These are phyloP conservation scores for Rhabditoides inermis DNA, from an alignment of 2,888 invertebrate species.

Conservation along the genomic window DNA sequence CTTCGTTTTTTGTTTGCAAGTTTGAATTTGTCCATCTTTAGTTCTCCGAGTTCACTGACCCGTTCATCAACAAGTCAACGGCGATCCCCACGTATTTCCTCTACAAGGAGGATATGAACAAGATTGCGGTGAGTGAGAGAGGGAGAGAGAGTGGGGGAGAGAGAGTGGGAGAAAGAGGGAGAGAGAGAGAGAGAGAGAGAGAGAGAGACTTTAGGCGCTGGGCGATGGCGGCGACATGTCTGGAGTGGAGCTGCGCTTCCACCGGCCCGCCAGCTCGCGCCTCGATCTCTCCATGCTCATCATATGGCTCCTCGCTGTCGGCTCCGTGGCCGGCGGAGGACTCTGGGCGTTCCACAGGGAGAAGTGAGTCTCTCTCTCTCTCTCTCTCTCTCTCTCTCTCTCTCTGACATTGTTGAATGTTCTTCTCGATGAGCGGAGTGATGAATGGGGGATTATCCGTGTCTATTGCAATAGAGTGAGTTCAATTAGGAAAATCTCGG, in stretches of 20 bases:
- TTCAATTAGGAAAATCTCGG: no score
- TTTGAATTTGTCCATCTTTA: constrained; percentile 6
- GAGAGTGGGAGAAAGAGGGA: no score
- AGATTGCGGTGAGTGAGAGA: constrained; percentile 17
- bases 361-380: constrained; percentile 8
- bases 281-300: constrained; percentile 36
- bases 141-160: no score
- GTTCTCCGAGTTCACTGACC: constrained; percentile 43
- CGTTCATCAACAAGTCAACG: constrained; percentile 22
- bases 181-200: no score
- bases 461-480: constrained; percentile 10
- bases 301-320: constrained; percentile 43
- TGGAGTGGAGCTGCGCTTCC: constrained; percentile 32
- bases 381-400: background rate
- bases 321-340: constrained; percentile 41
- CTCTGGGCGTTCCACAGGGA: constrained; percentile 28
- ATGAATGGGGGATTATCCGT: constrained; percentile 9
- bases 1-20: background rate
- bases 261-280: constrained; percentile 24
- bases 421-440: background rate
- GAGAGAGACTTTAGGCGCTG: no score
- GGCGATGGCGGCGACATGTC: background rate
- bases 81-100: constrained; percentile 35
- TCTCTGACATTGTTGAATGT: background rate
- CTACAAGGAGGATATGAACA: constrained; percentile 23